These are phyloP conservation scores for Puma concolor DNA, from an alignment of 2,113 vertebrate genomes.

Conservation along the genomic window DNA sequence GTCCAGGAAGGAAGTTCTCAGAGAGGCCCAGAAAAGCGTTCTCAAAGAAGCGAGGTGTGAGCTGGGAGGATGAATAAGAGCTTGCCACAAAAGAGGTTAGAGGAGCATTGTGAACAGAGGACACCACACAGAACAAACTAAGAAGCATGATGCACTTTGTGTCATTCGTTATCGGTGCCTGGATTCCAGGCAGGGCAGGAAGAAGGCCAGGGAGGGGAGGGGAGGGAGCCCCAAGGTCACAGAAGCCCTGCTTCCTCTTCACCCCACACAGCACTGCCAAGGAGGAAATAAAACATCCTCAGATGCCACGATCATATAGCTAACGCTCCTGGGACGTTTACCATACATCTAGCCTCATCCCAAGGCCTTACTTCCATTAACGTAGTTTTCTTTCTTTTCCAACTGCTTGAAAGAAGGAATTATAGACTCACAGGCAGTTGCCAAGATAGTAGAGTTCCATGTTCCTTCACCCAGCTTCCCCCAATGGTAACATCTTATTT, in stretches of 20 bases:
- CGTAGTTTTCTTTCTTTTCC: not conserved
- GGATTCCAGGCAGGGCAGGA: not conserved
- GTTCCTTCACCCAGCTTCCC: not conserved
- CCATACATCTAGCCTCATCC: rapidly evolving
- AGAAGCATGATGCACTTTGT: rapidly evolving
- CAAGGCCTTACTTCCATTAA: not conserved
- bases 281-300: not conserved
- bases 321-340: rapidly evolving
- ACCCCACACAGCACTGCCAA: rapidly evolving
- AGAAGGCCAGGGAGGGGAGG: not conserved
- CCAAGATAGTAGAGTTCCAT: not conserved
- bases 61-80: not conserved
- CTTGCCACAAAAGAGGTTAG: no score
- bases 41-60: not conserved
- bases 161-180: rapidly evolving
- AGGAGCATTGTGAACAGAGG: not conserved
- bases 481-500: rapidly evolving
- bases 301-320: rapidly evolving
- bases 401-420: not conserved
- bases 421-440: not conserved
- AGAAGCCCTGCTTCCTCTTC: not conserved
- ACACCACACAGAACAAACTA: rapidly evolving
- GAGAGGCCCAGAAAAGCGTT: not conserved
- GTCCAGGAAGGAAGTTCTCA: not conserved
- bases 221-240: not conserved